Conservation (phyloP, 1,140 invertebrate genomes). For the Daktulosphaira vitifoliae region DNA sequence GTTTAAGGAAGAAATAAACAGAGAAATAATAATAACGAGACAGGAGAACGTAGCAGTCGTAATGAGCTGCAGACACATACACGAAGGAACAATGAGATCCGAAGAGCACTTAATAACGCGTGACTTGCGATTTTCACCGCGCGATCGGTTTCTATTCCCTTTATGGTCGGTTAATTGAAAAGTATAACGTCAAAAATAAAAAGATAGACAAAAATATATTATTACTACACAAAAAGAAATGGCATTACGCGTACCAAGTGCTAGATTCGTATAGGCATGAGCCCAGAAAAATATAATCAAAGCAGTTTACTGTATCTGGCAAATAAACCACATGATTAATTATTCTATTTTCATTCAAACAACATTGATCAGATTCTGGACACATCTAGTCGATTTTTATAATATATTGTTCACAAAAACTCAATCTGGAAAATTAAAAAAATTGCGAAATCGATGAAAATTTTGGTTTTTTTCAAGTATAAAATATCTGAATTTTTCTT, state of each 20-base stretch:
- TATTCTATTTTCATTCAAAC: conserved; percentile 17
- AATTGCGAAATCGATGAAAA: too few relatives aligned
- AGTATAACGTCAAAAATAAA: conserved; percentile 18
- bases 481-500: too few relatives aligned
- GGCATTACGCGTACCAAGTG: too few relatives aligned
- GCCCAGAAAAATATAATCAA: conserved; percentile 10
- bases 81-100: conserved; percentile 15
- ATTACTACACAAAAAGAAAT: too few relatives aligned
- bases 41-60: not conserved
- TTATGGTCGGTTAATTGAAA: conserved; percentile 34
- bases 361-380: too few relatives aligned
- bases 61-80: conserved; percentile 17
- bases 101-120: conserved; percentile 30
- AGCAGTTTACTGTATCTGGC: not conserved
- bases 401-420: too few relatives aligned
- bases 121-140: conserved; percentile 33
- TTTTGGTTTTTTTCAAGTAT: too few relatives aligned
- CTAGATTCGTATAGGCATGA: too few relatives aligned
- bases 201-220: not conserved
- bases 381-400: too few relatives aligned
- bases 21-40: not conserved
- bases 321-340: conserved; percentile 26
- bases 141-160: conserved; percentile 33
- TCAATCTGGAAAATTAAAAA: too few relatives aligned
- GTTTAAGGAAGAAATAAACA: too few relatives aligned